Percentiles rank a stretch among this genome's conserved stretches.
These are phyloP conservation scores for Staurois parvus DNA, from an alignment of 2,797 vertebrate genomes.

Conservation along the genomic window DNA sequence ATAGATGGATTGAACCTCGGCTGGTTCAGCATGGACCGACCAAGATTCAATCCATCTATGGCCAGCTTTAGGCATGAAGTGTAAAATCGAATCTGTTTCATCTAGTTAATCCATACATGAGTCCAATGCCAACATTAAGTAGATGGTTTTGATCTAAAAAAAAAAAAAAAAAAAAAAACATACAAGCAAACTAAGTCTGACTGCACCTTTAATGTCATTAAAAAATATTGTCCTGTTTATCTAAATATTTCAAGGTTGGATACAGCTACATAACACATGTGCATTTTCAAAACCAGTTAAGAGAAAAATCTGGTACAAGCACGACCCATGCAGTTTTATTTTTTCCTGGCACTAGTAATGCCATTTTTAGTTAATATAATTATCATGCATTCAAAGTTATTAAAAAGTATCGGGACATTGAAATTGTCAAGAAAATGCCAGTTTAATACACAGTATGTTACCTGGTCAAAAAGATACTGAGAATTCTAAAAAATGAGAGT, in stretches of 20 bases:
- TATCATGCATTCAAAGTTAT: constrained; percentile 61
- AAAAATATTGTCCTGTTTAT: constrained; percentile 31
- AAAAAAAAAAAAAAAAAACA: not conserved
- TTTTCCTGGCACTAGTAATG: constrained; percentile 49
- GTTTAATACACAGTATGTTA: constrained; percentile 54
- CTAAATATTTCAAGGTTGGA: constrained; percentile 44
- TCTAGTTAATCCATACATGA: no score
- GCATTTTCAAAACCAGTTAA: constrained; percentile 54
- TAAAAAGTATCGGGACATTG: constrained; percentile 41
- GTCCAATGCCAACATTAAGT: not conserved
- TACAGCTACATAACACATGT: constrained; percentile 50
- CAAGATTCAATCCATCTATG: no score
- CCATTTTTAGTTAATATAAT: constrained; percentile 57
- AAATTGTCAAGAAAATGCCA: constrained; percentile 56
- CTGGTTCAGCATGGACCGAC: no score
- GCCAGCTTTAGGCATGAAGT: no score
- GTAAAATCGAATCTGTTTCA: no score
- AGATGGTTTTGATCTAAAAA: not conserved
- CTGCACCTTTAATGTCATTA: constrained; percentile 39
- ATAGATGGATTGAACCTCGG: no score
- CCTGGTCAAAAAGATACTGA: constrained; percentile 52
- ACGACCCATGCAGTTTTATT: constrained; percentile 53
- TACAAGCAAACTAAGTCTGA: constrained; percentile 21
- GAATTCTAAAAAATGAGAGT: not conserved
- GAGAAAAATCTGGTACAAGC: constrained; percentile 57